Base-by-base conservation (phyloP, 2,888 invertebrate species). In the Oscheius myriophilus region DNA sequence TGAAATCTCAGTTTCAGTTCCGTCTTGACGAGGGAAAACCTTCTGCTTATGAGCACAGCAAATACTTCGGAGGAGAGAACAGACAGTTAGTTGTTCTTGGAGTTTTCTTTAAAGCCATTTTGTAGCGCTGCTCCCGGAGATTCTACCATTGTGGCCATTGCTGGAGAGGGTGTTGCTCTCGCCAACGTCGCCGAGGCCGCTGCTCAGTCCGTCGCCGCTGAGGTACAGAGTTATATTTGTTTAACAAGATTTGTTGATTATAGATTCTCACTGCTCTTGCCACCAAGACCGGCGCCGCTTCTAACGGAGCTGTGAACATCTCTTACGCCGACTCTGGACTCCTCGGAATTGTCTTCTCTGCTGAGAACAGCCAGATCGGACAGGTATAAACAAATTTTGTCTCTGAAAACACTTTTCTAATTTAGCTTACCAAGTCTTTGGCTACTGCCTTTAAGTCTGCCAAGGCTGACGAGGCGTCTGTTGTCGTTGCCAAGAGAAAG, bases 141-240 rank as follows among this genome's bases (percentile, higher is more conserved):
- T 26, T 42, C 73, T 16, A 81, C 83, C 9, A 81, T 78, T 55
- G 83, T 84, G n/a, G 81, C 80, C 14, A 66, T 84, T 42, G 84
- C 76, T 23, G 84, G 84, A 51, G 75, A 82, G 53, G 84, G 84
- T 58, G 76, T 75, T 23, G 49, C 73, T 3, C 67, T 82, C 52
- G 71, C 63, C 21, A 82, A 83, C 23, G 55, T 70, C 42, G 80
- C 81, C 55, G 78, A 75, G n/a, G 76, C 79, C 41, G 84, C 84
- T 14, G 73, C 73, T 12, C 82, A 82, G 64, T 70, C 75, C 18
- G 83, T 84, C 18, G 78, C 82, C 51, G 72, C 80, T 33, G 71
- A 65, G 65, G 65, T 65, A 55, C 16, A 41, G 6, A 26, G n/a
- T 16, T 25, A 18, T 52, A 14, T 23, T 6, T 63, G 16, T 39